Evolutionary conservation across 2,797 vertebrate genomes (phyloP), one percentile per base, ranked within the genome.

Genomic region (Siniperca obscura): DNA sequence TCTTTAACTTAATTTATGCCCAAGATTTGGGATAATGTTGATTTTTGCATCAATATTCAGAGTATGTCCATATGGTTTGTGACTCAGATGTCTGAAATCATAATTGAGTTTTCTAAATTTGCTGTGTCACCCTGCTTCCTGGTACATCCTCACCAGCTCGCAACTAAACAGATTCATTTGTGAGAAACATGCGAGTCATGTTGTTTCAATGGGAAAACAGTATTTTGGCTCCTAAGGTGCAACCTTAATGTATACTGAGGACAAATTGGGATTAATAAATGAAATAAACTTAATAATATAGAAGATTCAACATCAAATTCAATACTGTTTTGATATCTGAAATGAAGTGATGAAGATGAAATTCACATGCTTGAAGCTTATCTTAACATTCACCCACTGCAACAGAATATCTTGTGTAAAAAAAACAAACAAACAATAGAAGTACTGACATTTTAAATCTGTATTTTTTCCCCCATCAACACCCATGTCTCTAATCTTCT

Each of bases 61-160:
- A 78, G 13, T 3, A 3, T 52, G 36, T 50, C 73, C 14, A 14
- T 30, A 10, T 25, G 25, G 46, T 40, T 52, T 19, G 76, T 86
- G 80, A 84, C 70, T 82, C 55, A 80, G 72, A 82, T 27, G 74
- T 78, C 46, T 46, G 69, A 85, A 84, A 57, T 77, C 73, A 25
- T 80, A 57, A 73, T 21, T 64, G 59, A 79, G 19, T 62, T 36
- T 52, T 59, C 72, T 80, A 72, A 81, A 91, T 88, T 13, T 93
- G 93, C 92, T 92, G 89, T 91, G 93, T 94, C 92, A 92, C 87
- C 61, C 88, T 71, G 69, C 76, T 90, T 85, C 78, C 85, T 83
- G 68, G 65, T 73, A 70, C 56, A 52, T 55, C 68, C 46, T 82
- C 59, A 44, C 1, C 74, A 66, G 66, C 76, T 78, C 61, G 8